Percentiles rank a stretch among this genome's conserved stretches.
Evolutionary conservation across 1,140 invertebrate genomes (phyloP).

Genomic region (Riptortus pedestris): DNA sequence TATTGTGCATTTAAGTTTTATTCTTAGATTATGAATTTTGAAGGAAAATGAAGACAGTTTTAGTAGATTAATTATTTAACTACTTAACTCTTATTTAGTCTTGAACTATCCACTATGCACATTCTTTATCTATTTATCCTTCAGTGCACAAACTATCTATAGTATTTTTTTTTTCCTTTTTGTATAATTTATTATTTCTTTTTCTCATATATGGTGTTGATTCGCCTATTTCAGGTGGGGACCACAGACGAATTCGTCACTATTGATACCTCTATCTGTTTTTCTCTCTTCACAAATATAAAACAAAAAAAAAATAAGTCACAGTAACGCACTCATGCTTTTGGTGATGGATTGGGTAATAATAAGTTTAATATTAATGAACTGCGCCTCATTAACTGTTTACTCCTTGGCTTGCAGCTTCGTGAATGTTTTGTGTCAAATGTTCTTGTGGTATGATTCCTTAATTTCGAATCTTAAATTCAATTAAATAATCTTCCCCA

Average conservation of each 20-base stretch:
- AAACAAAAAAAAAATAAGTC: slow-evolving; percentile 5
- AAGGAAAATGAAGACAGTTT: not conserved
- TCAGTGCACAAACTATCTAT: slow-evolving; percentile 3
- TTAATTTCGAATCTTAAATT: too few species aligned
- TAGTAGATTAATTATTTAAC: not conserved
- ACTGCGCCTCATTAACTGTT: not conserved
- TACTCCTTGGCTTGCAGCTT: not conserved
- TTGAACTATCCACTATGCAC: too few species aligned
- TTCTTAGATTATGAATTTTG: too few species aligned
- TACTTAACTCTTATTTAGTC: not conserved
- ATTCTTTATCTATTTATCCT: slow-evolving; percentile 6
- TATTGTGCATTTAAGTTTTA: too few species aligned
- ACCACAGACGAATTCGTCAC: slow-evolving; percentile 29
- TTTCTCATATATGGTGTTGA: slow-evolving; percentile 11
- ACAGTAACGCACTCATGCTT: slow-evolving; percentile 7
- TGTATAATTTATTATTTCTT: too few species aligned
- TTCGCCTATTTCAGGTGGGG: slow-evolving; percentile 31
- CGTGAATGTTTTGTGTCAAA: not conserved
- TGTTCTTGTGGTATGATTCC: too few species aligned
- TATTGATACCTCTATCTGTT: slow-evolving; percentile 29
- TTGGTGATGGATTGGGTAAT: slow-evolving; percentile 19
- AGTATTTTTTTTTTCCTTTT: slow-evolving; percentile 5
- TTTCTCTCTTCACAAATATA: slow-evolving; percentile 22
- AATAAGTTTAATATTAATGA: not conserved
- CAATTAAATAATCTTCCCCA: too few species aligned